Evolutionary conservation across 2,113 vertebrate species (phyloP).

Genomic region (Turnix velox): DNA sequence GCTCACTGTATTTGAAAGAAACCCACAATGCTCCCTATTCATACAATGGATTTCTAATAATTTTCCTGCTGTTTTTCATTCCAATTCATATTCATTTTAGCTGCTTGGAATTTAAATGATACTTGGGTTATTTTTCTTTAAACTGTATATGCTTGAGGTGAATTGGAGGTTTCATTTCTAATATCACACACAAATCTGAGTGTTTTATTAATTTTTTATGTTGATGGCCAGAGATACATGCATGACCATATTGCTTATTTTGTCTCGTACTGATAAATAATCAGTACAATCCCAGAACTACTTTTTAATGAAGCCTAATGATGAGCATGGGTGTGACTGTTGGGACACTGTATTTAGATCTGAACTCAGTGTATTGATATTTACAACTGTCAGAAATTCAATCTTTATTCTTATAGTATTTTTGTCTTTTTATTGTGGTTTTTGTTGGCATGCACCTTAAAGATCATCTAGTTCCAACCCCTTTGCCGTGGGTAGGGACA

Average conservation of each 20-base stretch:
- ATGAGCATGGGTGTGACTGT: neutral
- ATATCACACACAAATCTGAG: neutral
- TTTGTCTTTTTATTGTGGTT: neutral
- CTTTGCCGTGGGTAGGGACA: too few species aligned
- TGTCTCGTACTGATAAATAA: neutral
- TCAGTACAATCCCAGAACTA: too few species aligned
- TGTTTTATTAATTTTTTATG: neutral
- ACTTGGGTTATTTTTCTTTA: constrained; percentile 7
- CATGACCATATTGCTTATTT: neutral
- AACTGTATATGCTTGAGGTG: neutral
- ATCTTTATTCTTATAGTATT: neutral
- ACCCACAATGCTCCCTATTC: neutral
- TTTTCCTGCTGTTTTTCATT: constrained; percentile 10
- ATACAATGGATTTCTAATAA: neutral
- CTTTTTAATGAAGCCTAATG: neutral
- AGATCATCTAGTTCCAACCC: too few species aligned
- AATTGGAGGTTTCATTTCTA: neutral
- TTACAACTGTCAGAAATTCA: neutral
- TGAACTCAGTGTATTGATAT: neutral
- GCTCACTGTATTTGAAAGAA: neutral
- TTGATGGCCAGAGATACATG: neutral
- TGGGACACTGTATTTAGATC: neutral
- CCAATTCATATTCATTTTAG: neutral
- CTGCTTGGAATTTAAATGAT: neutral
- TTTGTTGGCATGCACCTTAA: too few species aligned